phyloP scores from a whole-genome alignment of 2,113 vertebrate species.

The Theristicus caerulescens region DNA sequence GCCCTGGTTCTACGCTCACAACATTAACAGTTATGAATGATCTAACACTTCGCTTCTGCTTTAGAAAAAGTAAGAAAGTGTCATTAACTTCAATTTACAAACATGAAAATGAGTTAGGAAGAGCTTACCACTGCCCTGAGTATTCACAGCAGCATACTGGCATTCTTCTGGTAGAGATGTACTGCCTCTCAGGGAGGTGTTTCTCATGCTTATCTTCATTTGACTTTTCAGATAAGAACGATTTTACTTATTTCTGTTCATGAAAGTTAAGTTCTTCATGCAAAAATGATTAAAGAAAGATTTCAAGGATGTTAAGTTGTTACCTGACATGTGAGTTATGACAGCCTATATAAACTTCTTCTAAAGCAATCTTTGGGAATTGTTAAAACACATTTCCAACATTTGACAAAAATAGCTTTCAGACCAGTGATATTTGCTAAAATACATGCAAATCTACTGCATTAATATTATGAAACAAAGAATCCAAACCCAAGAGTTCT shows the following conservation, averaged over 20 bases:
- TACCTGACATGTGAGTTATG: constrained; percentile 52
- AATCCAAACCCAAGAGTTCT: background rate
- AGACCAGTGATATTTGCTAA: constrained; percentile 46
- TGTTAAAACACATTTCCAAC: constrained; percentile 52
- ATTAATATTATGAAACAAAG: constrained; percentile 49
- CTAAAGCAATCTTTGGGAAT: constrained; percentile 45
- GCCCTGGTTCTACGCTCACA: background rate
- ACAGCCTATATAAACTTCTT: constrained; percentile 42
- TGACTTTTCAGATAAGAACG: constrained; percentile 4
- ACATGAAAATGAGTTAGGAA: background rate
- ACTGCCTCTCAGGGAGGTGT: background rate
- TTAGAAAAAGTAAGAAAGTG: background rate
- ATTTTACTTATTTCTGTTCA: constrained; percentile 16
- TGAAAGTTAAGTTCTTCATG: background rate
- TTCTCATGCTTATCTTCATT: background rate
- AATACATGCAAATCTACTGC: constrained; percentile 25
- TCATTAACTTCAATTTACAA: background rate
- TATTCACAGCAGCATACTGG: background rate
- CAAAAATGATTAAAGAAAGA: constrained; percentile 13
- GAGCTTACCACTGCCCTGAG: background rate
- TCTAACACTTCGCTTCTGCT: background rate
- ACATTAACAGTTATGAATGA: background rate
- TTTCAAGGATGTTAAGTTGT: constrained; percentile 26
- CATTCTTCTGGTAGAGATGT: background rate
- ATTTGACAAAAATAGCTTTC: constrained; percentile 47